Evolutionary conservation across 2,797 vertebrate species (phyloP).

Genomic region (Alcedo atthis): DNA sequence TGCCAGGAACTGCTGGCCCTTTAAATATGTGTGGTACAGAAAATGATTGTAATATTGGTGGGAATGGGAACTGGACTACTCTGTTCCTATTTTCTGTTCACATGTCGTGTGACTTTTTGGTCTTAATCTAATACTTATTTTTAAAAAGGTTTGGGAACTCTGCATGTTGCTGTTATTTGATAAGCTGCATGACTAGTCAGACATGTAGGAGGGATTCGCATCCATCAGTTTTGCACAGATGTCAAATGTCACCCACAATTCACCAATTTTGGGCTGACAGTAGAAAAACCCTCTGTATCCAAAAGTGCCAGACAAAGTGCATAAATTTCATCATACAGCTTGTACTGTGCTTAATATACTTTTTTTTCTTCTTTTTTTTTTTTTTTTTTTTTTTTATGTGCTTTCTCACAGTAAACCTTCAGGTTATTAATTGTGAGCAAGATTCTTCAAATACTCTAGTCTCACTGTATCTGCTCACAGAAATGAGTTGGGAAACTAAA

Average conservation of each 20-base stretch:
- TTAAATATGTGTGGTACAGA: neutral
- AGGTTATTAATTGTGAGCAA: slow-evolving; percentile 16
- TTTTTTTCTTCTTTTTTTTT: slow-evolving; percentile 15
- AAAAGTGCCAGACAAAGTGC: neutral
- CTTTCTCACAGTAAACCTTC: slow-evolving; percentile 1
- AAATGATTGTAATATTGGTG: neutral
- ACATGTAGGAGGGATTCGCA: neutral
- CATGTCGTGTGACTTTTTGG: neutral
- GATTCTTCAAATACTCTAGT: neutral
- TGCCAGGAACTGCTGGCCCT: neutral
- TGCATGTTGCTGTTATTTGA: neutral
- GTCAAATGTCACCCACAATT: slow-evolving; percentile 4
- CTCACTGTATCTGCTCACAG: neutral
- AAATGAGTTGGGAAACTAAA: neutral
- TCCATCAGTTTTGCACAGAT: slow-evolving; percentile 7
- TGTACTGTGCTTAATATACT: slow-evolving; percentile 13
- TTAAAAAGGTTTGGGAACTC: neutral
- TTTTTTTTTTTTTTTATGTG: neutral
- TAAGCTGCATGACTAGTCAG: neutral
- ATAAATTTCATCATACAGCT: neutral
- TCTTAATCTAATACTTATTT: neutral
- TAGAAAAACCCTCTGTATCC: slow-evolving; percentile 16
- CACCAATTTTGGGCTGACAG: neutral
- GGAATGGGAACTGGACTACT: neutral
- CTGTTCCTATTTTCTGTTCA: neutral